phyloP scores from a whole-genome alignment of 2,113 vertebrate genomes.

The Pachyramphus minor region DNA sequence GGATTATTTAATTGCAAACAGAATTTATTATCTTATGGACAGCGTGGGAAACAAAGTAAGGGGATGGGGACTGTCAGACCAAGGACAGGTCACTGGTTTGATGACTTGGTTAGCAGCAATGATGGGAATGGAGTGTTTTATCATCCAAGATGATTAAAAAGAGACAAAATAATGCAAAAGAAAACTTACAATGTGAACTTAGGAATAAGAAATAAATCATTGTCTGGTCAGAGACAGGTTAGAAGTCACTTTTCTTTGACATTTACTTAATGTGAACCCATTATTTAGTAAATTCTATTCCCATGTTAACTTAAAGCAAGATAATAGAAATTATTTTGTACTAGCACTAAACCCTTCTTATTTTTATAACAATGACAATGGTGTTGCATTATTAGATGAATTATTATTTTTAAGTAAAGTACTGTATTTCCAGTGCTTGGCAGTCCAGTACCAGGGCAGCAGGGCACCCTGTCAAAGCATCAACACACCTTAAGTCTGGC shows the following conservation, averaged over 20 bases:
- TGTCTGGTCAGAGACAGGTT: background rate
- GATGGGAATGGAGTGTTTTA: conserved; percentile 16
- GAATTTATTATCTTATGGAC: background rate
- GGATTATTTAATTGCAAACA: background rate
- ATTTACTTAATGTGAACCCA: conserved; percentile 3
- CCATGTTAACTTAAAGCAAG: background rate
- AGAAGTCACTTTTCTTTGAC: conserved; percentile 51
- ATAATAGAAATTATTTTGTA: background rate
- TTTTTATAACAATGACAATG: background rate
- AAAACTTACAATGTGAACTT: background rate
- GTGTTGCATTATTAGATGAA: background rate
- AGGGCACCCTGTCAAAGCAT: background rate
- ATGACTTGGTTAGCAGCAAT: background rate
- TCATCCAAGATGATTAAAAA: conserved; percentile 30
- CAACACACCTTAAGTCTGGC: background rate
- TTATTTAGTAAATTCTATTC: conserved; percentile 2
- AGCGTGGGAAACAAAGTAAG: conserved; percentile 20
- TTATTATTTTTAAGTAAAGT: background rate
- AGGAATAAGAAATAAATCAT: conserved; percentile 46
- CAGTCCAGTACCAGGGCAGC: background rate
- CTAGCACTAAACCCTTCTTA: background rate
- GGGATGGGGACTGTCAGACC: background rate
- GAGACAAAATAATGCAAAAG: conserved; percentile 11
- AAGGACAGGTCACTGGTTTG: background rate
- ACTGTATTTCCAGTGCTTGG: background rate